phyloP scores from a whole-genome alignment of 2,888 invertebrate species.

The Galerucella pusilla region DNA sequence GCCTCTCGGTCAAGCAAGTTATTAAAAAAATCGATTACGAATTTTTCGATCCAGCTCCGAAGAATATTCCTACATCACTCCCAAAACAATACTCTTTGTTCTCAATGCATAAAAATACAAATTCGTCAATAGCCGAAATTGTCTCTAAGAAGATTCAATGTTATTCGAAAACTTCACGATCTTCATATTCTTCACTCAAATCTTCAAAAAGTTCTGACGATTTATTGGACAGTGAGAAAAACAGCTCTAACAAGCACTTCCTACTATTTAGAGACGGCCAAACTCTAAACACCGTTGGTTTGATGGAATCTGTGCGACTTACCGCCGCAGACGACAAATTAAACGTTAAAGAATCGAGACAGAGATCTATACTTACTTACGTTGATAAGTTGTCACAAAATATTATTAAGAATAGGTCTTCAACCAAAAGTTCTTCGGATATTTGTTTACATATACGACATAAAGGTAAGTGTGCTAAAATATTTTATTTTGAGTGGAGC shows the following conservation, averaged over 20 bases:
- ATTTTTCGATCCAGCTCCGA: constrained; percentile 31
- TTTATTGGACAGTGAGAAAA: constrained; percentile 20
- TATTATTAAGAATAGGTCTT: constrained; percentile 6
- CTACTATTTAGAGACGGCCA: constrained; percentile 1
- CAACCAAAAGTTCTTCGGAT: constrained; percentile 19
- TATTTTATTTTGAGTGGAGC: neutral
- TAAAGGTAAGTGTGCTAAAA: constrained; percentile 4
- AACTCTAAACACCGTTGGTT: neutral
- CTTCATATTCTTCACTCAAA: constrained; percentile 10
- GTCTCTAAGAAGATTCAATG: constrained; percentile 11
- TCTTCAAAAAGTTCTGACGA: constrained; percentile 25
- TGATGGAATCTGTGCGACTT: constrained; percentile 2
- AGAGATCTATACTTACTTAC: constrained; percentile 40
- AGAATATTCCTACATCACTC: constrained; percentile 18
- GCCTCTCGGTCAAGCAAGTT: constrained; percentile 29
- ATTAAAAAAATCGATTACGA: constrained; percentile 27
- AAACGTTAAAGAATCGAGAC: constrained; percentile 29
- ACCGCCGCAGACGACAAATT: constrained; percentile 32
- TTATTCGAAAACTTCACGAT: neutral
- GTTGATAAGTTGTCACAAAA: constrained; percentile 34
- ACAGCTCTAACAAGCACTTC: neutral
- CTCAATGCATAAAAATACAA: constrained; percentile 6
- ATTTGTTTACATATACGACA: neutral
- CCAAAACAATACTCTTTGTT: constrained; percentile 12
- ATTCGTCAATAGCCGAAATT: neutral